A percentile compares a stretch with the other conserved stretches of the same genome.
phyloP scores from a whole-genome alignment of 1,140 invertebrate species.

The Drosophila micromelanica region DNA sequence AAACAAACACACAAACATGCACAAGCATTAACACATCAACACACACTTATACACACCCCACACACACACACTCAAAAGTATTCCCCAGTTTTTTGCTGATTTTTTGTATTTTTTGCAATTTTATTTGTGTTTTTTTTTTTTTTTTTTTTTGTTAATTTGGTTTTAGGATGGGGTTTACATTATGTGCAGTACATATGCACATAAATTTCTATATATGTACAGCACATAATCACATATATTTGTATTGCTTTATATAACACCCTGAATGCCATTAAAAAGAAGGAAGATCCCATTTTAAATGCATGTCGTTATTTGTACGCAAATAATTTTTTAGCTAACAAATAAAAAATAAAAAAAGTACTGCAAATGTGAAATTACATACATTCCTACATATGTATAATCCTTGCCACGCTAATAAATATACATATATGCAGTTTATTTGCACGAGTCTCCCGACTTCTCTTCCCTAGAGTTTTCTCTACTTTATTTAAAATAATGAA shows the following conservation, averaged over 20 bases:
- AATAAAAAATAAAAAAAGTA: slow-evolving; percentile 37
- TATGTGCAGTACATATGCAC: slow-evolving; percentile 38
- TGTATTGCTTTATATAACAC: slow-evolving; percentile 10
- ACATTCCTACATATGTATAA: slow-evolving; percentile 7
- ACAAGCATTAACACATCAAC: slow-evolving; percentile 18
- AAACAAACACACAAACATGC: slow-evolving; percentile 20
- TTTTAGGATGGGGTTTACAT: slow-evolving; percentile 57
- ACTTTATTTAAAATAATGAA: background rate
- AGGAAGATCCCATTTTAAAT: slow-evolving; percentile 3
- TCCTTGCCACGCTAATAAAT: background rate
- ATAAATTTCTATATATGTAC: slow-evolving; percentile 1
- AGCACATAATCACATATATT: background rate
- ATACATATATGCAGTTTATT: background rate
- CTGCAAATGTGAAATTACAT: background rate
- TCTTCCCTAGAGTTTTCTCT: background rate
- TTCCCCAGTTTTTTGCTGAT: slow-evolving; percentile 54
- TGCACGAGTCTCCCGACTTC: background rate
- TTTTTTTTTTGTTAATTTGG: slow-evolving; percentile 39
- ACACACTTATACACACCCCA: slow-evolving; percentile 3
- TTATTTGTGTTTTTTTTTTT: slow-evolving; percentile 49
- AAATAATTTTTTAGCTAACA: slow-evolving; percentile 71
- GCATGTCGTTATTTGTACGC: slow-evolving; percentile 21
- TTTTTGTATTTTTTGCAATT: slow-evolving; percentile 50
- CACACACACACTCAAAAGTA: slow-evolving; percentile 30
- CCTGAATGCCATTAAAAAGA: slow-evolving; percentile 6